Evolutionary conservation across 2,888 invertebrate genomes (phyloP).

Genomic region (Rhingia campestris): DNA sequence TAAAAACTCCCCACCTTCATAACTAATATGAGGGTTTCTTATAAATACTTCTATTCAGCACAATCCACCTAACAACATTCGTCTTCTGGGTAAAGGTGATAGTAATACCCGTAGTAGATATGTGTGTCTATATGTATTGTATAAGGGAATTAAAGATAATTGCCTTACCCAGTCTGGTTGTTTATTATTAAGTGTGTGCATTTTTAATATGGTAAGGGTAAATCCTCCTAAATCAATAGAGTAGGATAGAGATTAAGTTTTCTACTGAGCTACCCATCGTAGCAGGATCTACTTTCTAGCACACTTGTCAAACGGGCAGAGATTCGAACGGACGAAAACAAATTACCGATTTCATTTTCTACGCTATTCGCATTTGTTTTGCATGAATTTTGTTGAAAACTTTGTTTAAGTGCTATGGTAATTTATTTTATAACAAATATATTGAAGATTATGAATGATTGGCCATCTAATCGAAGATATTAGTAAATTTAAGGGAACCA

Average conservation of each 20-base stretch:
- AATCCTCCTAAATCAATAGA: conserved; percentile 41
- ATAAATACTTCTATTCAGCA: no score
- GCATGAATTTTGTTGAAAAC: conserved; percentile 1
- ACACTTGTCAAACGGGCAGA: conserved; percentile 57
- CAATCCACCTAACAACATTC: no score
- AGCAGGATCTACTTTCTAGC: conserved; percentile 45
- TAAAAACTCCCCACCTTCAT: no score
- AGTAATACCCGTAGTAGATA: background rate
- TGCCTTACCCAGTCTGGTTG: conserved; percentile 27
- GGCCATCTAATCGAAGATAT: background rate
- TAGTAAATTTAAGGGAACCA: no score
- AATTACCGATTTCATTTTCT: conserved; percentile 65
- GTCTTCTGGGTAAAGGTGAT: conserved; percentile 2
- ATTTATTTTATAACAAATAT: conserved; percentile 41
- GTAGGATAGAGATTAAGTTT: conserved; percentile 44
- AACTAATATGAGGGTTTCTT: no score
- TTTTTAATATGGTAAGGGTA: conserved; percentile 24
- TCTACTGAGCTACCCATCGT: conserved; percentile 40
- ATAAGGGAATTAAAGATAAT: conserved; percentile 57
- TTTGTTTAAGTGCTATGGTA: conserved; percentile 29
- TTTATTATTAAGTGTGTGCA: conserved; percentile 37
- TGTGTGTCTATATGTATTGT: conserved; percentile 25
- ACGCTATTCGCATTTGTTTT: conserved; percentile 41
- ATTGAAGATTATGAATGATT: conserved; percentile 37
- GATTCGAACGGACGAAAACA: conserved; percentile 67